These are phyloP conservation scores for Megaleporinus macrocephalus DNA, from an alignment of 2,113 vertebrate species.

Conservation along the genomic window DNA sequence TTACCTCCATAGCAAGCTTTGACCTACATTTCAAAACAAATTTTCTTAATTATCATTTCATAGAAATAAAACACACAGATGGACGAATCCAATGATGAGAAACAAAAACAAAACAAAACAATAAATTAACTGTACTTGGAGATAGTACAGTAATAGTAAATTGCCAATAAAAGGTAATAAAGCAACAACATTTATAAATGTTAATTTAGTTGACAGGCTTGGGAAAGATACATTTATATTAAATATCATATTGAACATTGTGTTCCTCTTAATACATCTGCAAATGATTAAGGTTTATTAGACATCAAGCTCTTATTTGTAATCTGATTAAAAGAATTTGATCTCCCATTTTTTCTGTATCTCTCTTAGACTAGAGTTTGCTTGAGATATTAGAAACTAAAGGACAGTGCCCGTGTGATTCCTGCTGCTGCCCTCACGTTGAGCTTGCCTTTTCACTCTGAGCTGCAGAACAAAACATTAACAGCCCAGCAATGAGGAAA, in stretches of 20 bases:
- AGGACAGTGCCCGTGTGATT: neutral
- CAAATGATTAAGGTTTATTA: constrained; percentile 41
- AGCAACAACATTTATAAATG: constrained; percentile 14
- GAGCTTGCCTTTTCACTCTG: constrained; percentile 13
- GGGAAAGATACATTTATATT: constrained; percentile 40
- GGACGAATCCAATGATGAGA: constrained; percentile 14
- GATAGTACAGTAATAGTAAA: neutral
- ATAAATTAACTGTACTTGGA: neutral
- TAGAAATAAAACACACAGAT: constrained; percentile 38
- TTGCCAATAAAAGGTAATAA: constrained; percentile 28
- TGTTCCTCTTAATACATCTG: constrained; percentile 32
- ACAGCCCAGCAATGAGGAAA: constrained; percentile 25
- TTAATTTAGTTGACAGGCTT: neutral
- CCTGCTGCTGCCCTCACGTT: neutral
- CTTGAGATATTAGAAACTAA: neutral
- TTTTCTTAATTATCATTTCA: constrained; percentile 26
- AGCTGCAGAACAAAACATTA: constrained; percentile 22
- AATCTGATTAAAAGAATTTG: neutral
- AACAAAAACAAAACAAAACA: constrained; percentile 18
- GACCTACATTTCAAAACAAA: constrained; percentile 44
- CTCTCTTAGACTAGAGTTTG: neutral
- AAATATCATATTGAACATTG: constrained; percentile 13
- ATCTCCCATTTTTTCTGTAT: neutral
- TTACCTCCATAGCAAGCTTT: neutral
- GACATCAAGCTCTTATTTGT: constrained; percentile 22